These are phyloP conservation scores for Adrianichthys oophorus DNA, from an alignment of 2,797 vertebrate genomes.

Conservation along the genomic window DNA sequence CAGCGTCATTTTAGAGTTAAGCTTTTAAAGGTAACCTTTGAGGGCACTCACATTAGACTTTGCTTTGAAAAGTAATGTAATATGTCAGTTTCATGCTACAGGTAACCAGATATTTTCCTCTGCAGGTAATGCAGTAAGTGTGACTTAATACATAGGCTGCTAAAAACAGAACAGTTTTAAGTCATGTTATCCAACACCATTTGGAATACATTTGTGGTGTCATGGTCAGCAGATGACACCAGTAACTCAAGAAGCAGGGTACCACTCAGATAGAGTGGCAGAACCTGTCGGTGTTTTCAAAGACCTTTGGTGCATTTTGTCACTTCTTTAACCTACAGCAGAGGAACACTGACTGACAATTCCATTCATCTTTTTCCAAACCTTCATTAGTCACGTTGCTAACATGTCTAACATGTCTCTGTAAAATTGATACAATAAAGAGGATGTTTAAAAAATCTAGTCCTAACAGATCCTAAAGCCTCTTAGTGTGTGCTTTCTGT, in stretches of 20 bases:
- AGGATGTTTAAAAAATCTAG: too few relatives aligned
- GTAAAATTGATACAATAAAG: not conserved
- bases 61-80: not conserved
- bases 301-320: conserved; percentile 64
- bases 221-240: conserved; percentile 47
- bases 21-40: not conserved
- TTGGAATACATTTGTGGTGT: conserved; percentile 53
- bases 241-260: conserved; percentile 50
- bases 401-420: conserved; percentile 60
- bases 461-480: not conserved
- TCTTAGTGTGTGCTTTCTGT: too few relatives aligned
- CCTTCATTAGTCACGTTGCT: conserved; percentile 74
- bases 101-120: not conserved
- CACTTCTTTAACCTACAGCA: conserved; percentile 67
- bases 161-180: not conserved
- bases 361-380: conserved; percentile 72
- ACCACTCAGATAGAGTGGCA: conserved; percentile 59
- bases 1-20: not conserved
- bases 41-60: not conserved
- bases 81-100: not conserved
- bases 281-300: conserved; percentile 62
- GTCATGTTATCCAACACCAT: not conserved
- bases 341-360: conserved; percentile 52
- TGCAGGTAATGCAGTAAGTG: not conserved
- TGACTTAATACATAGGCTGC: not conserved